phyloP scores from a whole-genome alignment of 2,888 invertebrate species.

The Deilephila porcellus region DNA sequence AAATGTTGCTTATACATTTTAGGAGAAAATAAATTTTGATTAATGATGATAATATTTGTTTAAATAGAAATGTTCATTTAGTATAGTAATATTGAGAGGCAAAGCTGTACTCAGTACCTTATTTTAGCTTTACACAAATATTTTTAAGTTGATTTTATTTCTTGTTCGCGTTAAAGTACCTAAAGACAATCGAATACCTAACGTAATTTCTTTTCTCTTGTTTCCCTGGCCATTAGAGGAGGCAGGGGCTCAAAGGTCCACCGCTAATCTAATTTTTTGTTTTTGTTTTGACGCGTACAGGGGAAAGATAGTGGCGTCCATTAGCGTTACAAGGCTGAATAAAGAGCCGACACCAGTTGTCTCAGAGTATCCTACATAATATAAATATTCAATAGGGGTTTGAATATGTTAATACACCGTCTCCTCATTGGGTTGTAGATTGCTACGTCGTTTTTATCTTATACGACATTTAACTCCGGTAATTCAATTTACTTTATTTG shows the following conservation, averaged over 20 bases:
- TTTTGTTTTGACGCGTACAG: slow-evolving; percentile 67
- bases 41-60: too few relatives aligned
- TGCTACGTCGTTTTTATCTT: slow-evolving; percentile 84
- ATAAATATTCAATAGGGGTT: slow-evolving; percentile 84
- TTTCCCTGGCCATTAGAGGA: slow-evolving; percentile 22
- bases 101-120: background rate
- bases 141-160: slow-evolving; percentile 6
- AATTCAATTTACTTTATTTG: slow-evolving; percentile 84
- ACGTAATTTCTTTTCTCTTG: slow-evolving; percentile 14
- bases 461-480: slow-evolving; percentile 85
- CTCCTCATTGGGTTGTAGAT: slow-evolving; percentile 84
- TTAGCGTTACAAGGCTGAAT: slow-evolving; percentile 78
- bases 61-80: too few relatives aligned
- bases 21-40: too few relatives aligned
- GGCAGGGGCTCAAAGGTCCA: slow-evolving; percentile 16
- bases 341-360: slow-evolving; percentile 65
- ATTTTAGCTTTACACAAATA: background rate
- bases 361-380: slow-evolving; percentile 58
- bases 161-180: background rate
- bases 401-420: slow-evolving; percentile 82
- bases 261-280: slow-evolving; percentile 62
- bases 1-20: too few relatives aligned
- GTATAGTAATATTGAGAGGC: too few relatives aligned
- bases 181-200: slow-evolving; percentile 10
- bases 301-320: slow-evolving; percentile 72